These are phyloP conservation scores for Jacana jacana DNA, from an alignment of 2,113 vertebrate species.

Conservation along the genomic window DNA sequence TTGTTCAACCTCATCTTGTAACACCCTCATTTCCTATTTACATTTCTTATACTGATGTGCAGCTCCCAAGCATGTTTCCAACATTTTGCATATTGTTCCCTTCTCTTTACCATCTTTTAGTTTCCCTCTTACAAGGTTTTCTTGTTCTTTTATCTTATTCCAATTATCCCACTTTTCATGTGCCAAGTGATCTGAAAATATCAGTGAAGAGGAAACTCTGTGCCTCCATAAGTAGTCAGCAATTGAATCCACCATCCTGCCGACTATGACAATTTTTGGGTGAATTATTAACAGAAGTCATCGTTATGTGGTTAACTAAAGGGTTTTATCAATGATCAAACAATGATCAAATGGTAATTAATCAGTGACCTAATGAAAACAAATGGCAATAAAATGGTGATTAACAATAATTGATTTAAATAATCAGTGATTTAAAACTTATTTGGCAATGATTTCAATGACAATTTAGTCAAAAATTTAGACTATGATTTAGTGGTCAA, in stretches of 20 bases:
- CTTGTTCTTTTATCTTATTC: background rate
- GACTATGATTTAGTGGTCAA: no score
- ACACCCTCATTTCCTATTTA: background rate
- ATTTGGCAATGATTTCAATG: no score
- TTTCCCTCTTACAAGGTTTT: background rate
- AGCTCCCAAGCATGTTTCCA: background rate
- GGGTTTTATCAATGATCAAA: background rate
- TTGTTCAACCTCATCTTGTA: background rate
- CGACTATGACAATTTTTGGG: background rate
- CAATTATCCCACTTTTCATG: background rate
- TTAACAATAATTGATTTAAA: background rate
- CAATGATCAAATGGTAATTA: background rate
- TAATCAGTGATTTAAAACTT: no score
- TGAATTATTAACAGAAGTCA: background rate
- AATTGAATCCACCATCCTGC: background rate
- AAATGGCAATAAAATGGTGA: background rate
- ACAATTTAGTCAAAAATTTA: background rate
- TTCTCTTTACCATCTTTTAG: background rate
- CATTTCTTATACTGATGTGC: background rate
- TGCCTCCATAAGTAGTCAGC: background rate
- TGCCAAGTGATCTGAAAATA: background rate
- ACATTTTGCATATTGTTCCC: background rate
- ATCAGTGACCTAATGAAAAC: background rate
- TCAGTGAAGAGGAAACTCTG: background rate
- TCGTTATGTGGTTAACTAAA: background rate